phyloP scores from a whole-genome alignment of 2,113 vertebrate species.

The Lampris incognitus region DNA sequence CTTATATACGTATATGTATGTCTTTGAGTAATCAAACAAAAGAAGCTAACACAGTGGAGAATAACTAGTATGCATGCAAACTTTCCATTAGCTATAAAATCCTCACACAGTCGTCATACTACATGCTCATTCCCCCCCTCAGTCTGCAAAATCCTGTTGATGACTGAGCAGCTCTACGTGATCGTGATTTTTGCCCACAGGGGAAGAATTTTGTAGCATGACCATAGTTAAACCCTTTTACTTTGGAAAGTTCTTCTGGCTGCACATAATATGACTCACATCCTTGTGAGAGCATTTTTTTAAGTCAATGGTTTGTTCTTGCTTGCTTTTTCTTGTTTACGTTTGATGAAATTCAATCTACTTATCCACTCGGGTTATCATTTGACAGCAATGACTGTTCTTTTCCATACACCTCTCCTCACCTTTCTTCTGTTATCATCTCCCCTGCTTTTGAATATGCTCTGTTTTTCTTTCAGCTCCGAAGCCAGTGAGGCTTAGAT shows the following conservation, averaged over 20 bases:
- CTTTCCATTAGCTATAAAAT: not conserved
- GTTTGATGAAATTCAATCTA: slow-evolving; percentile 2
- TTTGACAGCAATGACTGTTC: not conserved
- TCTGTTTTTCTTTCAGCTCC: slow-evolving; percentile 18
- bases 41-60: not conserved
- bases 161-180: slow-evolving; percentile 19
- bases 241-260: slow-evolving; percentile 14
- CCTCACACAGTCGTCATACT: not conserved
- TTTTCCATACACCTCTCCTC: not conserved
- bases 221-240: slow-evolving; percentile 21
- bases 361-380: slow-evolving; percentile 9
- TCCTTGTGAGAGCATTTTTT: slow-evolving; percentile 27
- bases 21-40: too few species aligned
- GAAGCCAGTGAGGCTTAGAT: not conserved
- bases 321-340: not conserved
- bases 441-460: not conserved
- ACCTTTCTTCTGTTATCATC: not conserved
- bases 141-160: not conserved
- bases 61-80: not conserved
- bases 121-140: not conserved
- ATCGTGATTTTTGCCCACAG: slow-evolving; percentile 11
- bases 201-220: slow-evolving; percentile 18
- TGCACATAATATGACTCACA: slow-evolving; percentile 54
- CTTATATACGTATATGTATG: too few species aligned
- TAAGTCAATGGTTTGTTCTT: slow-evolving; percentile 1